phyloP scores from a whole-genome alignment of 2,113 vertebrate genomes.

The Crypturellus undulatus region DNA sequence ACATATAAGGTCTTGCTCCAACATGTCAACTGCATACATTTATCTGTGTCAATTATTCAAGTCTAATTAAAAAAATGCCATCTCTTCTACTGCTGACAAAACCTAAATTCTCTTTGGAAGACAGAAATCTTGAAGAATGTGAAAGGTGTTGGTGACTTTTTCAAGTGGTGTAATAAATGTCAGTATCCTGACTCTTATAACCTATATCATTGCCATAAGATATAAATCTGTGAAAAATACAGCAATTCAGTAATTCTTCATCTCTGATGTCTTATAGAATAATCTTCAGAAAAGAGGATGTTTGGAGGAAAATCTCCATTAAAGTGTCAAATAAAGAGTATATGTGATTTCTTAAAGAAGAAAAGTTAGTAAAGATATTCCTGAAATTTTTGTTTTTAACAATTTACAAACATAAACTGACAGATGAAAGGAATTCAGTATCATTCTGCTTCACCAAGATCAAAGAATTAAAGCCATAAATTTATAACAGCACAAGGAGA shows the following conservation, averaged over 20 bases:
- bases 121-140: neutral
- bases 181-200: neutral
- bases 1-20: neutral
- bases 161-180: neutral
- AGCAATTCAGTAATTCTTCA: neutral
- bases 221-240: neutral
- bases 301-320: neutral
- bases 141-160: neutral
- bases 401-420: neutral
- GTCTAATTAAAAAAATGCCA: neutral
- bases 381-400: neutral
- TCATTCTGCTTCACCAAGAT: neutral
- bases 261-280: neutral
- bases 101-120: neutral
- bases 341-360: neutral
- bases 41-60: constrained; percentile 2
- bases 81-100: neutral
- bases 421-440: neutral
- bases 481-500: neutral
- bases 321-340: neutral
- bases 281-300: neutral
- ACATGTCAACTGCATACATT: neutral
- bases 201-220: neutral
- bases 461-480: neutral
- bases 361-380: neutral